Conservation (phyloP, 2,797 vertebrate species). For the Sebastes hubbsi region DNA sequence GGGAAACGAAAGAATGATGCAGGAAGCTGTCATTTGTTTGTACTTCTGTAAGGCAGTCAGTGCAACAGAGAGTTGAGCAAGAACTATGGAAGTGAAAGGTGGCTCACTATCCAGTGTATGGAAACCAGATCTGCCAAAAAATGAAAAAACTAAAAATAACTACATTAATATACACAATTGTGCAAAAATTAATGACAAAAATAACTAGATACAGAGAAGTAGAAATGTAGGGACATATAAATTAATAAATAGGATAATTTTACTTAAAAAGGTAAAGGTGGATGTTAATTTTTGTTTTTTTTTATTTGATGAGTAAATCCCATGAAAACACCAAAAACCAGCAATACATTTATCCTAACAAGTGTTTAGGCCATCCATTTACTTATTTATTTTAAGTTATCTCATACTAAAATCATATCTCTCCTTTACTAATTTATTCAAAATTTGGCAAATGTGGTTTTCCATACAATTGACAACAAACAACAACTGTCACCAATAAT, state of each 20-base stretch:
- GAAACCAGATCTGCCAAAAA: slow-evolving; percentile 29
- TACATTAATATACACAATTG: background rate
- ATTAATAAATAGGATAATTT: background rate
- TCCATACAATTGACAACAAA: slow-evolving; percentile 12
- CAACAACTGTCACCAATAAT: background rate
- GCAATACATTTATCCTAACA: background rate
- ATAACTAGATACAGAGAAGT: background rate
- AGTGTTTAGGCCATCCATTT: background rate
- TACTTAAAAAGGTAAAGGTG: background rate
- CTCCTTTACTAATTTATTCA: background rate
- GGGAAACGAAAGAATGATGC: slow-evolving; percentile 49
- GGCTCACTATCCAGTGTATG: background rate
- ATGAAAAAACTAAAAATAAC: background rate
- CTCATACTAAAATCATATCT: background rate
- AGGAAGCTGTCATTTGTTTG: slow-evolving; percentile 79
- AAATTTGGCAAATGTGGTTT: slow-evolving; percentile 5
- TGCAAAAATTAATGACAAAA: background rate
- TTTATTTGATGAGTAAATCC: background rate
- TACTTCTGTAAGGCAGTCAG: slow-evolving; percentile 83
- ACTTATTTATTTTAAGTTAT: background rate
- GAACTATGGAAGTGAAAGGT: slow-evolving; percentile 18
- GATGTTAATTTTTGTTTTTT: background rate
- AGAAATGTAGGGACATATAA: background rate
- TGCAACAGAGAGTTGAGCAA: slow-evolving; percentile 60
- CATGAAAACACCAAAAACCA: background rate